Percentiles rank a stretch among this genome's conserved stretches.
These are phyloP conservation scores for Macrosoma leucophasiata DNA, from an alignment of 2,888 invertebrate species.

Conservation along the genomic window DNA sequence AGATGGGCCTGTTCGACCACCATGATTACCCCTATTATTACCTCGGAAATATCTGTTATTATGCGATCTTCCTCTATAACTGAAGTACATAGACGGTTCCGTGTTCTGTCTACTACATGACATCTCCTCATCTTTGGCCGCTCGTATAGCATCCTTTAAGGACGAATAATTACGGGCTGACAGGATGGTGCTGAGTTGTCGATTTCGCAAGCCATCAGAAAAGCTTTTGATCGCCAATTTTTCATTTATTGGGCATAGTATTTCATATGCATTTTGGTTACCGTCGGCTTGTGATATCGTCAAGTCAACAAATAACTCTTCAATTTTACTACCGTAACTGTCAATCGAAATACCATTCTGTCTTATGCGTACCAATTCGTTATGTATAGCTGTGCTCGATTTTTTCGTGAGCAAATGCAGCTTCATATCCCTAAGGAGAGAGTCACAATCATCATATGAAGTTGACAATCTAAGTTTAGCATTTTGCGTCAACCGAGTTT, in stretches of 20 bases:
- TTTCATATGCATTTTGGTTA: constrained; percentile 10
- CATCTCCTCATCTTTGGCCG: constrained; percentile 13
- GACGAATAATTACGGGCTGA: constrained; percentile 13
- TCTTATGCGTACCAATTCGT: constrained; percentile 4
- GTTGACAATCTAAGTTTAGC: constrained; percentile 5
- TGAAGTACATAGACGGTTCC: background rate
- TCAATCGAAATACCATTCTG: constrained; percentile 11
- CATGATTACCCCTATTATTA: background rate
- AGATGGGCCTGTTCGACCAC: background rate
- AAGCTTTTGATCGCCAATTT: constrained; percentile 22
- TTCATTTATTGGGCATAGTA: constrained; percentile 22
- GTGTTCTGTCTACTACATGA: constrained; percentile 4
- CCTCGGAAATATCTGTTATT: background rate
- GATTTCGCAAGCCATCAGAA: constrained; percentile 20
- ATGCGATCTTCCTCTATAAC: background rate
- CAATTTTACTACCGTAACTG: constrained; percentile 12
- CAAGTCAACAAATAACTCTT: constrained; percentile 21
- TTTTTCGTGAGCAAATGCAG: constrained; percentile 15
- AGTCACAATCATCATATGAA: no score
- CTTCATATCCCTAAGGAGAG: constrained; percentile 13
- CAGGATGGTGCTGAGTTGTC: constrained; percentile 20
- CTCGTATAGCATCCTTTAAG: constrained; percentile 17
- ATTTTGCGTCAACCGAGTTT: background rate
- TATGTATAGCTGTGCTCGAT: constrained; percentile 12
- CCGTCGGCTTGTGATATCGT: constrained; percentile 25